Evolutionary conservation across 2,797 vertebrate genomes (phyloP).

Genomic region (Aselliscus stoliczkanus): DNA sequence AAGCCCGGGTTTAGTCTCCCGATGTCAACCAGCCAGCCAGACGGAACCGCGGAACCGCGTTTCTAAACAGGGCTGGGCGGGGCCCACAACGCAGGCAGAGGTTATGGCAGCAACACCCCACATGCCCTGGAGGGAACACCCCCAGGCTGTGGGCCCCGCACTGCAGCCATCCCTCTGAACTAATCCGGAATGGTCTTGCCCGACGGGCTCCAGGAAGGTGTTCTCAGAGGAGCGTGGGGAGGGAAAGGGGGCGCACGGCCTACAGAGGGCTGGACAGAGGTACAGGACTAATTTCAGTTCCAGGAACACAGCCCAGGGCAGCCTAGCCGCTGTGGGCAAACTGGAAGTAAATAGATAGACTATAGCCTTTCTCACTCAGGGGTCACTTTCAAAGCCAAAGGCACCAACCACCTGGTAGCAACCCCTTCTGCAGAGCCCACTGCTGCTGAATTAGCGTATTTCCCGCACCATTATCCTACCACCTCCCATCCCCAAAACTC

Average conservation of each 20-base stretch:
- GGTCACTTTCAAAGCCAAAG: neutral
- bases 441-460: neutral
- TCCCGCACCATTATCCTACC: too few relatives aligned
- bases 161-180: neutral
- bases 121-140: accelerated
- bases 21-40: neutral
- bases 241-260: accelerated
- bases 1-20: neutral
- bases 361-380: neutral
- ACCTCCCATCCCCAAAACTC: too few relatives aligned
- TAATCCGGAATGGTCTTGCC: accelerated
- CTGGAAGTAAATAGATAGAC: too few relatives aligned
- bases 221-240: accelerated
- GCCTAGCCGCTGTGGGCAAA: accelerated
- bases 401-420: too few relatives aligned
- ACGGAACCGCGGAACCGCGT: accelerated
- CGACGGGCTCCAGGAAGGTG: neutral
- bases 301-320: neutral
- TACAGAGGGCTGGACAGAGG: accelerated
- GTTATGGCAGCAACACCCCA: accelerated
- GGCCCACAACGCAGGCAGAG: too few relatives aligned
- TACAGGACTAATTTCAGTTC: neutral
- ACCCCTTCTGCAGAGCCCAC: neutral
- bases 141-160: neutral
- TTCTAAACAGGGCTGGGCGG: neutral